phyloP scores from a whole-genome alignment of 2,113 vertebrate species.

The Cinclus mexicanus region DNA sequence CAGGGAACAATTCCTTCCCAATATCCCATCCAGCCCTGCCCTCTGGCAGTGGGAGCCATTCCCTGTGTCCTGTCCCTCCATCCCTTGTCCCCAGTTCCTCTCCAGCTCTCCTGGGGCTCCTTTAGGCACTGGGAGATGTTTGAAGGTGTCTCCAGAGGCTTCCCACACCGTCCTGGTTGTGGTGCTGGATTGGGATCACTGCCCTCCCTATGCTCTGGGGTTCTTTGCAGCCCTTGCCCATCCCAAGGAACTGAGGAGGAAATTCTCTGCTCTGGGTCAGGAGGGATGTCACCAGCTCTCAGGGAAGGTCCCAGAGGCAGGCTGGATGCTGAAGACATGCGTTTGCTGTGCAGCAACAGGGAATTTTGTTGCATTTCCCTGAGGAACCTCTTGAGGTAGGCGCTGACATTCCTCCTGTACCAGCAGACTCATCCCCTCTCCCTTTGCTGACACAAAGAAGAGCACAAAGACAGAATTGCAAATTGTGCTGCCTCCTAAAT shows the following conservation, averaged over 20 bases:
- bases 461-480: neutral
- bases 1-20: neutral
- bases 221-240: fast-evolving
- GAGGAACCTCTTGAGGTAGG: constrained; percentile 12
- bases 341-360: constrained; percentile 28
- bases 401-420: neutral
- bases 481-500: fast-evolving
- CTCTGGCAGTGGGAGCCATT: neutral
- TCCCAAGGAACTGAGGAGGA: neutral
- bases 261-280: neutral
- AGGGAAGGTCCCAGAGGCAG: neutral
- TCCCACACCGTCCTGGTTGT: fast-evolving
- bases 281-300: neutral
- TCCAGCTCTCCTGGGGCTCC: neutral
- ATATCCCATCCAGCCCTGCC: fast-evolving
- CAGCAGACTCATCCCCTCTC: neutral
- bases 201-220: neutral
- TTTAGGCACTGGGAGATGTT: fast-evolving
- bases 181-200: fast-evolving
- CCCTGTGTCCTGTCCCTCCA: neutral
- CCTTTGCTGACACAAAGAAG: neutral
- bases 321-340: neutral
- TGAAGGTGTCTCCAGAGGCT: neutral
- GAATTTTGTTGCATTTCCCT: neutral
- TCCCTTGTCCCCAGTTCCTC: neutral